These are phyloP conservation scores for Lepus oiostolus DNA, from an alignment of 2,797 vertebrate species.

Conservation along the genomic window DNA sequence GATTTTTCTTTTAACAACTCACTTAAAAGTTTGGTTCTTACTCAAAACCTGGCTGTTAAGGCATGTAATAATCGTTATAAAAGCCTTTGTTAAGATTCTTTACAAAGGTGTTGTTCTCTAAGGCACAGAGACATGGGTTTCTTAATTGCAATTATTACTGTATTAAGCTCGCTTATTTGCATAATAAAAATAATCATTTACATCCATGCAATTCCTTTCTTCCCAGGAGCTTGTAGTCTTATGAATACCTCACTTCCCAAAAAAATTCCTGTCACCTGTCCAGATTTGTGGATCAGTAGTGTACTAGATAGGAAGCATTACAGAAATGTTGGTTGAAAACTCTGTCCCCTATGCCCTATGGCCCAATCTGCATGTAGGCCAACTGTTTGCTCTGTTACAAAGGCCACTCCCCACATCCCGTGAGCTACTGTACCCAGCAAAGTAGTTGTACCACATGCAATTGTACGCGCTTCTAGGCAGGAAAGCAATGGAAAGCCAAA, in stretches of 20 bases:
- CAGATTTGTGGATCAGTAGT: neutral
- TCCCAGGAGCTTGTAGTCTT: neutral
- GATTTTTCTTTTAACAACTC: slow-evolving; percentile 47
- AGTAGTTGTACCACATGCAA: neutral
- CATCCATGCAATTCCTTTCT: slow-evolving; percentile 44
- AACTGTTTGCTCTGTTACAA: neutral
- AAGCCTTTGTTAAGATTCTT: slow-evolving; percentile 60
- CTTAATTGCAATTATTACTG: slow-evolving; percentile 70
- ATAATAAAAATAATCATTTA: slow-evolving; percentile 72
- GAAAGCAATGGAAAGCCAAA: neutral
- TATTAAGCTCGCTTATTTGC: slow-evolving; percentile 52
- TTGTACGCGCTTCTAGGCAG: neutral
- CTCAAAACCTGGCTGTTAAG: slow-evolving; percentile 64
- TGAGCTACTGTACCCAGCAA: neutral
- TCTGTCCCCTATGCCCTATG: neutral
- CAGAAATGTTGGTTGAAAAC: neutral
- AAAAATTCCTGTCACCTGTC: neutral
- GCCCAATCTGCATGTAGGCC: neutral
- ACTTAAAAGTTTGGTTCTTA: slow-evolving; percentile 73
- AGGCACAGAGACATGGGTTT: slow-evolving; percentile 50
- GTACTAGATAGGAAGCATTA: neutral
- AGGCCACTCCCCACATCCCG: neutral
- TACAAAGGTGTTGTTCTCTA: slow-evolving; percentile 50
- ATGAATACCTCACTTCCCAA: neutral
- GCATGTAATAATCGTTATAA: slow-evolving; percentile 65